These are phyloP conservation scores for Steinernema carpocapsae DNA, from an alignment of 2,888 invertebrate genomes.

Conservation along the genomic window DNA sequence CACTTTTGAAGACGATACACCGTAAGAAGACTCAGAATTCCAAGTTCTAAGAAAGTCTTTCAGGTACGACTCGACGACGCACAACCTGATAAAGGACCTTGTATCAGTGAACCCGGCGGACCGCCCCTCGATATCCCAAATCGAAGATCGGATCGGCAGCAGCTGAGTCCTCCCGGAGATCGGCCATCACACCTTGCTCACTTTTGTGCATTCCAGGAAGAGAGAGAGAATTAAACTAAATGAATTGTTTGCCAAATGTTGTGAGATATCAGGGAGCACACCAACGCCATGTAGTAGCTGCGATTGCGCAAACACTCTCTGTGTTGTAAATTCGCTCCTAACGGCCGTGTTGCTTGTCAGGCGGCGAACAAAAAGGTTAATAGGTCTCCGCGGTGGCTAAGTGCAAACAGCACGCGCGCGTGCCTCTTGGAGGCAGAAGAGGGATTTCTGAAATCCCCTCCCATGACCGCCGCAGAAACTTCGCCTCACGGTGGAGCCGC, in stretches of 20 bases:
- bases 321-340: too few relatives aligned
- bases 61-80: slow-evolving; percentile 36
- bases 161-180: background rate
- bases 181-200: background rate
- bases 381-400: background rate
- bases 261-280: slow-evolving; percentile 25
- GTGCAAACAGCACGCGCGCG: slow-evolving; percentile 18
- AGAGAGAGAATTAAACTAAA: background rate
- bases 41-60: background rate
- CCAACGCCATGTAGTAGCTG: too few relatives aligned
- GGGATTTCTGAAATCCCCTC: slow-evolving; percentile 28
- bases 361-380: slow-evolving; percentile 20
- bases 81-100: slow-evolving; percentile 37
- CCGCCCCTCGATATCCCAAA: slow-evolving; percentile 30
- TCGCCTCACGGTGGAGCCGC: background rate
- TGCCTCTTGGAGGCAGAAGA: background rate
- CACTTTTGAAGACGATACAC: slow-evolving; percentile 45
- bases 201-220: slow-evolving; percentile 26
- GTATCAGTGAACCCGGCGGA: slow-evolving; percentile 37
- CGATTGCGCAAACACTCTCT: slow-evolving; percentile 6
- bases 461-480: slow-evolving; percentile 16
- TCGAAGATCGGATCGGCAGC: slow-evolving; percentile 12
- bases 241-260: slow-evolving; percentile 27
- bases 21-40: slow-evolving; percentile 39
- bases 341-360: background rate